Conservation (phyloP, 2,797 vertebrate species). For the Bryconaethiops microstoma region DNA sequence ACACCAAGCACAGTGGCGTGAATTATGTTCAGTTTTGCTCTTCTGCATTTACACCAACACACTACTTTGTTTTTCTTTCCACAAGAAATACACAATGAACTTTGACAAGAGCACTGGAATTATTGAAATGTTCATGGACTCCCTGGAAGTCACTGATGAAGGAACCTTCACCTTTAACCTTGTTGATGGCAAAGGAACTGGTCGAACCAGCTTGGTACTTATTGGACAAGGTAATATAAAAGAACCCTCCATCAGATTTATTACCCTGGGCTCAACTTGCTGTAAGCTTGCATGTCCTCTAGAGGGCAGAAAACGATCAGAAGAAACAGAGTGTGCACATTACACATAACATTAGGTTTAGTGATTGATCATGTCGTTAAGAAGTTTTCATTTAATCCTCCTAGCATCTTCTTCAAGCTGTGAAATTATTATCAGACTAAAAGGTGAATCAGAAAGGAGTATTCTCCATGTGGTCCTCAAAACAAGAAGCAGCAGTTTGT, state of each 20-base stretch:
- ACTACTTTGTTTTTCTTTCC: background rate
- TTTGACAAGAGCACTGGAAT: conserved; percentile 88
- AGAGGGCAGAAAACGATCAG: conserved; percentile 72
- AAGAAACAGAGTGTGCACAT: too few species aligned
- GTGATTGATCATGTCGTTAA: conserved; percentile 22
- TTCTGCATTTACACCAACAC: background rate
- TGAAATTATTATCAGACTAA: conserved; percentile 20
- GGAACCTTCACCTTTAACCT: conserved; percentile 96
- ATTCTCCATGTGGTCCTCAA: background rate
- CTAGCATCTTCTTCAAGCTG: background rate
- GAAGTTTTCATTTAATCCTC: background rate
- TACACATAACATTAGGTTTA: too few species aligned
- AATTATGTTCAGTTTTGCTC: background rate
- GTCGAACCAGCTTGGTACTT: conserved; percentile 93
- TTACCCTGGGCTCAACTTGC: conserved; percentile 41
- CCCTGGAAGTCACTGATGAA: conserved; percentile 90
- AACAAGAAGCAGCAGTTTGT: background rate
- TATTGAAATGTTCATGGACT: conserved; percentile 97
- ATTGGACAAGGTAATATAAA: conserved; percentile 87
- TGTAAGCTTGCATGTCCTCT: conserved; percentile 62
- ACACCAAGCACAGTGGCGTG: background rate
- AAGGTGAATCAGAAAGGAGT: background rate
- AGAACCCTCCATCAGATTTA: background rate
- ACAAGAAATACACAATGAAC: conserved; percentile 95
- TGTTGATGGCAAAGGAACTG: conserved; percentile 94